These are phyloP conservation scores for Parelbella ahira DNA, from an alignment of 2,888 invertebrate genomes.

Conservation along the genomic window DNA sequence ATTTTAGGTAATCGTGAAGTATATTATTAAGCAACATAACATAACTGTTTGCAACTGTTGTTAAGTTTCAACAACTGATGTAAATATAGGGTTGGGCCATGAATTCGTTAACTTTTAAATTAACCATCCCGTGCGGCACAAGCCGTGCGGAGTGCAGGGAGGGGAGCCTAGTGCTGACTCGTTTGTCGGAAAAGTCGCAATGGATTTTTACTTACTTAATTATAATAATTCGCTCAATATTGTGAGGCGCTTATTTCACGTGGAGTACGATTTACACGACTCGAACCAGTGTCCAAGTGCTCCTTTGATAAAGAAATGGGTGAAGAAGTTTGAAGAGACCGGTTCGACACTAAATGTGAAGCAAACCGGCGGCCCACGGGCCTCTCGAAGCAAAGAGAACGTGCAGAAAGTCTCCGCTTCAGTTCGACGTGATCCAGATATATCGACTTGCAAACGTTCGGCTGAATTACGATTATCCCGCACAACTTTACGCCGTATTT, in stretches of 20 bases:
- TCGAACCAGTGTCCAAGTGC: constrained; percentile 1
- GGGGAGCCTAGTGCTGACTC: not conserved
- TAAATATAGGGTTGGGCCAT: constrained; percentile 1
- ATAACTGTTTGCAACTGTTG: too few relatives aligned
- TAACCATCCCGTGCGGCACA: not conserved
- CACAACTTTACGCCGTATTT: constrained; percentile 28
- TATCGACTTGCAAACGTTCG: constrained; percentile 27
- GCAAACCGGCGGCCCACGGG: constrained; percentile 30
- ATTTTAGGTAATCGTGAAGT: too few relatives aligned
- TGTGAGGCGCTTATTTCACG: constrained; percentile 22
- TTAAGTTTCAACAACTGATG: too few relatives aligned
- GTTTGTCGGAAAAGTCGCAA: constrained; percentile 25
- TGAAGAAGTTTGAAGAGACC: constrained; percentile 28
- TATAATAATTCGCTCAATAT: too few relatives aligned
- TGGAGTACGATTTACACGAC: not conserved
- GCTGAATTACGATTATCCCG: constrained; percentile 29
- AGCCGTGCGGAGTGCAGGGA: not conserved
- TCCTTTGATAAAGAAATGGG: not conserved
- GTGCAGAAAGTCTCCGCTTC: constrained; percentile 27
- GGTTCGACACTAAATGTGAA: constrained; percentile 28
- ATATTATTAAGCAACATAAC: too few relatives aligned
- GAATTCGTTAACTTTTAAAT: too few relatives aligned
- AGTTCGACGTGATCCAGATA: constrained; percentile 28
- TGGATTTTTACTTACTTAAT: too few relatives aligned
- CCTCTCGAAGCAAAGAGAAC: constrained; percentile 25